These are phyloP conservation scores for Sussaba pulchella DNA, from an alignment of 2,888 invertebrate species.

Conservation along the genomic window DNA sequence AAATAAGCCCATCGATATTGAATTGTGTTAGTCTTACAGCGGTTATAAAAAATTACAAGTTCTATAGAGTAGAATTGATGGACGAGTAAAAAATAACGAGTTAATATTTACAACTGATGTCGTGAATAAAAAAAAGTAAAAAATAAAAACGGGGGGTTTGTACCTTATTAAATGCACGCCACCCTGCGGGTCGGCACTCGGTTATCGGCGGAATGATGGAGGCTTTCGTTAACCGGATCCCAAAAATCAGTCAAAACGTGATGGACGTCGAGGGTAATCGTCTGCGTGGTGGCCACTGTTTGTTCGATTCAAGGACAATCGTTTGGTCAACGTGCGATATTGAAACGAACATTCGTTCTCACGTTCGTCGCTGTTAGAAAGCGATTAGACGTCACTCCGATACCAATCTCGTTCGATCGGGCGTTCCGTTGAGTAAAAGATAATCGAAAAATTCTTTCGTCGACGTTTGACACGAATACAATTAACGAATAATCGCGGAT, in stretches of 20 bases:
- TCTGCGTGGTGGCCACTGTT: constrained; percentile 75
- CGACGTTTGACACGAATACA: too few relatives aligned
- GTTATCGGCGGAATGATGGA: constrained; percentile 93
- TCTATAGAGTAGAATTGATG: too few relatives aligned
- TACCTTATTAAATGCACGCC: constrained; percentile 86
- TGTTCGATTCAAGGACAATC: constrained; percentile 74
- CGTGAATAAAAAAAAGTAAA: not conserved
- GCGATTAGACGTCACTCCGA: constrained; percentile 15
- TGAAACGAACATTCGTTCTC: constrained; percentile 80
- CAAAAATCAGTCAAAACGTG: constrained; percentile 83
- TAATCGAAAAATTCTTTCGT: too few relatives aligned
- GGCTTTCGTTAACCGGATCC: constrained; percentile 86
- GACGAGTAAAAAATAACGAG: too few relatives aligned
- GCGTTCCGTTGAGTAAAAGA: not conserved
- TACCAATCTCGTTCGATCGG: not conserved
- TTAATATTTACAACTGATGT: too few relatives aligned
- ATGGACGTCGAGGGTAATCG: constrained; percentile 66
- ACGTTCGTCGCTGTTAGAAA: constrained; percentile 9
- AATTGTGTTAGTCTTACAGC: too few relatives aligned
- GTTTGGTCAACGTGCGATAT: constrained; percentile 69
- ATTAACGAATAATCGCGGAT: not conserved
- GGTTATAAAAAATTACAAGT: too few relatives aligned
- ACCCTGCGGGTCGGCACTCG: constrained; percentile 92
- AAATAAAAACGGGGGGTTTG: constrained; percentile 27
- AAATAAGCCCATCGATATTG: too few relatives aligned